Evolutionary conservation across 2,888 invertebrate genomes (phyloP).

Genomic region (Papilio protenor): DNA sequence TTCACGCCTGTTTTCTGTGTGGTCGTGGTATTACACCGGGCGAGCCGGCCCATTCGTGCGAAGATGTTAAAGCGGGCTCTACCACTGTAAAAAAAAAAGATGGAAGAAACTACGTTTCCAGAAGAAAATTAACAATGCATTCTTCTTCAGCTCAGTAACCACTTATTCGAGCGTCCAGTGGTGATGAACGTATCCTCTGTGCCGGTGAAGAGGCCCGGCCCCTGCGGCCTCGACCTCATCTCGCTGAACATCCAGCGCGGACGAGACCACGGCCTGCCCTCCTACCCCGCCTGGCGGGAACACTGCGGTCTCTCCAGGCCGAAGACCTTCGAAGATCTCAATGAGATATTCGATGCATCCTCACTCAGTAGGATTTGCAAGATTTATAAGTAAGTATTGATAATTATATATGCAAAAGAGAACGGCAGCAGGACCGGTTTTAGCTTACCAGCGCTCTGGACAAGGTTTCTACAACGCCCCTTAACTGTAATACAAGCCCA

Average conservation of each 20-base stretch:
- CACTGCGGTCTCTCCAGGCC: conserved; percentile 88
- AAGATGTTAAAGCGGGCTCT: too few relatives aligned
- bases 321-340: conserved; percentile 86
- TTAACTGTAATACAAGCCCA: too few relatives aligned
- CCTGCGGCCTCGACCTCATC: conserved; percentile 92
- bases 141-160: conserved; percentile 85
- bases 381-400: conserved; percentile 86
- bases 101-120: too few relatives aligned
- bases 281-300: conserved; percentile 90
- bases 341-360: conserved; percentile 85
- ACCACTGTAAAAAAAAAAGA: too few relatives aligned
- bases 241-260: conserved; percentile 95
- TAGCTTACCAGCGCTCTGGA: too few relatives aligned
- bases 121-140: too few relatives aligned
- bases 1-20: too few relatives aligned
- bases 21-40: too few relatives aligned
- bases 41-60: too few relatives aligned
- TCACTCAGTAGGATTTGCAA: conserved; percentile 85
- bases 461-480: too few relatives aligned
- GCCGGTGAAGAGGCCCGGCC: conserved; percentile 50
- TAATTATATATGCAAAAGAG: too few relatives aligned
- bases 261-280: conserved; percentile 93
- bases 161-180: conserved; percentile 86
- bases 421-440: too few relatives aligned
- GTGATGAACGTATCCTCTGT: conserved; percentile 53